Evolutionary conservation across 2,797 vertebrate species (phyloP).

Genomic region (Sebastiscus tertius): DNA sequence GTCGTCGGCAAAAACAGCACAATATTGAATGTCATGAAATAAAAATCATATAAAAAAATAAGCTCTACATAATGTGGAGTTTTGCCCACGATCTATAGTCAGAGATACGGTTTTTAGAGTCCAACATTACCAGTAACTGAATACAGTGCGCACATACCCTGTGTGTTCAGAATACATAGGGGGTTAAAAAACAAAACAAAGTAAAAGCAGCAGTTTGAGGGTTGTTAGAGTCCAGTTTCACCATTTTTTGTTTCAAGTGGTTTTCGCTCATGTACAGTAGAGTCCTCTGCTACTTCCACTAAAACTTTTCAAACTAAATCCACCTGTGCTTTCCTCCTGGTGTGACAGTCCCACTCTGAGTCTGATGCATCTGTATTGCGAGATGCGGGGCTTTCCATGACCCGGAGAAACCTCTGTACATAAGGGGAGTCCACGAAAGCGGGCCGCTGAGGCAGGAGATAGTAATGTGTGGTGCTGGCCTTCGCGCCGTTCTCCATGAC

Average conservation of each 20-base stretch:
- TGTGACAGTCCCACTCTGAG: constrained; percentile 72
- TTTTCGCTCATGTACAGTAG: constrained; percentile 48
- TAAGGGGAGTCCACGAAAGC: constrained; percentile 84
- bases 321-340: constrained; percentile 83
- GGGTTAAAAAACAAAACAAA: constrained; percentile 53
- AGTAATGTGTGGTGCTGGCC: constrained; percentile 94
- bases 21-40: constrained; percentile 69
- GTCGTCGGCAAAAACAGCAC: constrained; percentile 67
- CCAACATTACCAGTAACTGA: constrained; percentile 81
- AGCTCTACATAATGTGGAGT: constrained; percentile 67
- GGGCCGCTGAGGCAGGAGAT: constrained; percentile 90
- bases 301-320: constrained; percentile 85
- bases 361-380: constrained; percentile 45
- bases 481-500: constrained; percentile 93
- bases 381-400: constrained; percentile 78
- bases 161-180: constrained; percentile 70
- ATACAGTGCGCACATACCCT: constrained; percentile 75
- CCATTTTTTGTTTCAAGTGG: constrained; percentile 55
- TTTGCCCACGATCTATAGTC: constrained; percentile 62
- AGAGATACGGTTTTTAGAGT: constrained; percentile 44
- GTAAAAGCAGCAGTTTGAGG: constrained; percentile 76
- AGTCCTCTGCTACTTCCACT: constrained; percentile 55
- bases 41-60: constrained; percentile 76
- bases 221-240: constrained; percentile 57
- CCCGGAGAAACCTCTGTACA: constrained; percentile 86